These are phyloP conservation scores for Eospalax fontanierii DNA, from an alignment of 2,797 vertebrate genomes.

Conservation along the genomic window DNA sequence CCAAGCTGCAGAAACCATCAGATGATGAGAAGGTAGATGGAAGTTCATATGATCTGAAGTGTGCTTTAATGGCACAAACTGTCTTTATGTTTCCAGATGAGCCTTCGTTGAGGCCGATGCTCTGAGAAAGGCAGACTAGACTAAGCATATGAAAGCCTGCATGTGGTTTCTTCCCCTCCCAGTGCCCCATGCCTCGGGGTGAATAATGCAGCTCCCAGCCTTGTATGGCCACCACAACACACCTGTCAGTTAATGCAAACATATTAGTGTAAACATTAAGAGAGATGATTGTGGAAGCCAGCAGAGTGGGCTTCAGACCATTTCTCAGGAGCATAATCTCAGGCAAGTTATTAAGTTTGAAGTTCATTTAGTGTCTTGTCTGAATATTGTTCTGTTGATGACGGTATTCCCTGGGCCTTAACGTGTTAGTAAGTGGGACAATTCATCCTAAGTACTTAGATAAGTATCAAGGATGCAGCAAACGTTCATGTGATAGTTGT, in stretches of 20 bases:
- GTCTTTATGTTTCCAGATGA: constrained; percentile 7
- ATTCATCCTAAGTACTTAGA: too few species aligned
- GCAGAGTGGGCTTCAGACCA: neutral
- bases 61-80: neutral
- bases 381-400: neutral
- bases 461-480: too few species aligned
- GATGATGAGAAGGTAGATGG: neutral
- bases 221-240: neutral
- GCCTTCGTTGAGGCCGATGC: neutral
- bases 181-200: neutral
- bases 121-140: neutral
- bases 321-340: neutral
- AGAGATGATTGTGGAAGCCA: neutral
- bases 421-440: neutral
- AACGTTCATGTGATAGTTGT: too few species aligned
- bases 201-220: neutral
- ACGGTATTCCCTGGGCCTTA: neutral
- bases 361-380: neutral
- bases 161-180: neutral
- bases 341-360: neutral
- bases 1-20: too few species aligned
- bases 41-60: neutral
- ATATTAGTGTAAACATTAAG: neutral
- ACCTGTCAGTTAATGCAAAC: neutral
- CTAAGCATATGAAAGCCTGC: neutral